Evolutionary conservation across 1,140 invertebrate genomes (phyloP).

Genomic region (Metopolophium dirhodum): DNA sequence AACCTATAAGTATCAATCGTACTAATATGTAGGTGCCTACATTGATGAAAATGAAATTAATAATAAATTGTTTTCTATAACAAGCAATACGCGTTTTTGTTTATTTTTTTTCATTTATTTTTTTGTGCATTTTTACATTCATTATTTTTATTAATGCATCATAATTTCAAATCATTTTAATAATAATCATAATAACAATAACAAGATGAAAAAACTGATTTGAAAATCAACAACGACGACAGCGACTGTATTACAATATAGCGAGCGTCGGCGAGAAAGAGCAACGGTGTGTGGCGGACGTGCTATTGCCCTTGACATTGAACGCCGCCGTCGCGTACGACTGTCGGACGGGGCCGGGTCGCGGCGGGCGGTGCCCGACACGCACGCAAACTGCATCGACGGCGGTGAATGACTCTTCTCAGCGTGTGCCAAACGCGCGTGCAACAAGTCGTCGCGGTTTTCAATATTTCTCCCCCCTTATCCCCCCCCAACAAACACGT

Average conservation of each 20-base stretch:
- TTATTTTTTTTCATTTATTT: neutral
- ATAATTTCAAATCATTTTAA: neutral
- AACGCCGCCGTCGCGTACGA: neutral
- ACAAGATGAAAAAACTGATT: neutral
- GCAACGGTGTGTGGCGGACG: neutral
- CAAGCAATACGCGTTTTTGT: neutral
- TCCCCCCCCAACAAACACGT: neutral
- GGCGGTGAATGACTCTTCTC: slow-evolving; percentile 10
- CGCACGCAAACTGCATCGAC: neutral
- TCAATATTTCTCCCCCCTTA: neutral
- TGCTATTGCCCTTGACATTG: slow-evolving; percentile 27
- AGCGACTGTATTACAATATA: neutral
- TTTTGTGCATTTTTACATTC: neutral
- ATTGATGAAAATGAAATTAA: neutral
- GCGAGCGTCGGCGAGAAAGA: neutral
- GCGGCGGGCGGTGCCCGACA: neutral
- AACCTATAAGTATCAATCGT: neutral
- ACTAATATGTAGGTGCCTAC: neutral
- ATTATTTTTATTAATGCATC: neutral
- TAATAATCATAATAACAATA: neutral
- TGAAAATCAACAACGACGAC: neutral
- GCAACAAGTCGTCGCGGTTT: slow-evolving; percentile 20
- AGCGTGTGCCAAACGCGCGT: slow-evolving; percentile 4
- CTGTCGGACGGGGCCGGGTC: neutral
- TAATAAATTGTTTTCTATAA: neutral